Percentiles rank a stretch among this genome's conserved stretches.
phyloP scores from a whole-genome alignment of 2,797 vertebrate genomes.

The Phrynocephalus guinanensis region DNA sequence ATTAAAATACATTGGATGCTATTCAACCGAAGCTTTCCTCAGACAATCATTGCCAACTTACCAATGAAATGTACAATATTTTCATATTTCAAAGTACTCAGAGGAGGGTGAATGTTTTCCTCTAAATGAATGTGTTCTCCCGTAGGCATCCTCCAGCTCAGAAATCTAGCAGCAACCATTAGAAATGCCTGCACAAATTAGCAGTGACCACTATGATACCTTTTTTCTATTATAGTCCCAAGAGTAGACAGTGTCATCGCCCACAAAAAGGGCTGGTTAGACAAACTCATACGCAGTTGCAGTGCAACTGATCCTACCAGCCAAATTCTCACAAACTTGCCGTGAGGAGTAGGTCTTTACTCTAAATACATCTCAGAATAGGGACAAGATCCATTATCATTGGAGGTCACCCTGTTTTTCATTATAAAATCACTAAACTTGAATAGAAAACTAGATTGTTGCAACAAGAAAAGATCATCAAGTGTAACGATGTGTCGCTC shows the following conservation, averaged over 20 bases:
- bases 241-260: background rate
- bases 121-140: background rate
- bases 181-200: background rate
- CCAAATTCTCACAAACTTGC: too few relatives aligned
- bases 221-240: background rate
- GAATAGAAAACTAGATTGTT: too few relatives aligned
- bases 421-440: background rate
- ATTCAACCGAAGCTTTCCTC: constrained; percentile 10
- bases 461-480: too few relatives aligned
- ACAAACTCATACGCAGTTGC: background rate
- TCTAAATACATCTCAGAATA: background rate
- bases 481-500: too few relatives aligned
- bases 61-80: background rate
- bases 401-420: background rate
- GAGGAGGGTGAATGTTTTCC: background rate
- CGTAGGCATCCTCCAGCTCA: background rate
- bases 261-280: background rate
- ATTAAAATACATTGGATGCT: background rate
- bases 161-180: background rate
- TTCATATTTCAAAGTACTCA: background rate
- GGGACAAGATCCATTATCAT: background rate
- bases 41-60: background rate
- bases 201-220: too few relatives aligned
- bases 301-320: too few relatives aligned
- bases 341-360: background rate